Percentiles rank a stretch among this genome's conserved stretches.
Evolutionary conservation across 2,888 invertebrate species (phyloP).

Genomic region (Lagria hirta): DNA sequence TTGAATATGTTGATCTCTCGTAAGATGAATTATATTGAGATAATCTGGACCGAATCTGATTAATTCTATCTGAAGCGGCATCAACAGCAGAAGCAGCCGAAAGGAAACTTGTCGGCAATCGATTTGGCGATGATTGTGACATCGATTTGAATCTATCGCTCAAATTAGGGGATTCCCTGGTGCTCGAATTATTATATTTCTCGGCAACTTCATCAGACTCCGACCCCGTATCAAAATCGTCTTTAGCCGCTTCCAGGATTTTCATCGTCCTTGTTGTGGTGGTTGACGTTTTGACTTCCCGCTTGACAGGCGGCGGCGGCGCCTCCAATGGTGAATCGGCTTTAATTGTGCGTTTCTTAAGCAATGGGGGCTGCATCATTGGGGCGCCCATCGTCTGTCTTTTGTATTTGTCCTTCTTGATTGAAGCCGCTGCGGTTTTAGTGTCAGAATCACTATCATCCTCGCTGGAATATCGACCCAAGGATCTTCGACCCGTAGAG

Average conservation of each 20-base stretch:
- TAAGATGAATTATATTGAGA: slow-evolving; percentile 30
- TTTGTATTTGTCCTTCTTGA: slow-evolving; percentile 53
- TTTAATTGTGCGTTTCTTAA: slow-evolving; percentile 5
- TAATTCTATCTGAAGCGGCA: slow-evolving; percentile 58
- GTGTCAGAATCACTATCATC: slow-evolving; percentile 64
- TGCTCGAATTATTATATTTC: slow-evolving; percentile 3
- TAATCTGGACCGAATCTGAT: slow-evolving; percentile 62
- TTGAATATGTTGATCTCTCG: slow-evolving; percentile 36
- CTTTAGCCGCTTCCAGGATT: slow-evolving; percentile 54
- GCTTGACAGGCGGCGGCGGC: slow-evolving; percentile 19
- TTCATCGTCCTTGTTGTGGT: slow-evolving; percentile 59
- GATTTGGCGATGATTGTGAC: slow-evolving; percentile 52
- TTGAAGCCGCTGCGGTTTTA: slow-evolving; percentile 49
- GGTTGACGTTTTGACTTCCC: slow-evolving; percentile 39
- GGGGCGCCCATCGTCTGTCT: slow-evolving; percentile 54
- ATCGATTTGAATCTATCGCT: neutral
- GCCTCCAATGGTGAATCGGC: slow-evolving; percentile 36
- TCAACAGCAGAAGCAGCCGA: slow-evolving; percentile 38
- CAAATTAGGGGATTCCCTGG: slow-evolving; percentile 2
- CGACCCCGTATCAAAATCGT: slow-evolving; percentile 70
- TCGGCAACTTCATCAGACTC: slow-evolving; percentile 60
- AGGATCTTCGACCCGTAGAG: slow-evolving; percentile 49
- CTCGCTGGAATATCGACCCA: slow-evolving; percentile 66
- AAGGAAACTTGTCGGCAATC: slow-evolving; percentile 46
- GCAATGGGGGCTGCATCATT: slow-evolving; percentile 57